A percentile compares a stretch with the other conserved stretches of the same genome.
Conservation (phyloP, 2,888 invertebrate species). For the Melikaiella ostensackeni region DNA sequence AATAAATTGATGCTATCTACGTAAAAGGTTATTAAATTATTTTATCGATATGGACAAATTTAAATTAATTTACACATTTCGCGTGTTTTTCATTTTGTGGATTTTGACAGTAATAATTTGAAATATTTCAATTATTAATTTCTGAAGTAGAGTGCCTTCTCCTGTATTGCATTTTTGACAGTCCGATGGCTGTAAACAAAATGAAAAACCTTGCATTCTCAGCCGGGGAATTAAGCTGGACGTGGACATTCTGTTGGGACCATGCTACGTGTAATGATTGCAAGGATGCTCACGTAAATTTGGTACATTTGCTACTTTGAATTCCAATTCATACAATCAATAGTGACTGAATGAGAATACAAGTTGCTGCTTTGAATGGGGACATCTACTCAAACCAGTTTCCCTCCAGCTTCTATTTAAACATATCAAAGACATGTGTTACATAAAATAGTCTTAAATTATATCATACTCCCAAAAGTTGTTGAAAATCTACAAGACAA, state of each 20-base stretch:
- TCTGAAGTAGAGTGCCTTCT: too few species aligned
- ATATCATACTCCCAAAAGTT: neutral
- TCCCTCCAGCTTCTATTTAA: conserved; percentile 4
- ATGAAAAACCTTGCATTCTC: neutral
- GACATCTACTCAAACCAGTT: conserved; percentile 27
- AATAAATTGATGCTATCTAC: neutral
- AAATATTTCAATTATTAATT: too few species aligned
- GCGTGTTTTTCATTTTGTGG: neutral
- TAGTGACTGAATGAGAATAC: conserved; percentile 35
- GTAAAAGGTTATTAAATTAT: neutral
- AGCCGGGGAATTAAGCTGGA: neutral
- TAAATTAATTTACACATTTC: neutral
- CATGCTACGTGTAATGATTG: conserved; percentile 30
- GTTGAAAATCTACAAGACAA: neutral
- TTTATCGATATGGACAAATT: neutral
- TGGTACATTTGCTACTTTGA: conserved; percentile 30
- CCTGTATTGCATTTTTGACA: neutral
- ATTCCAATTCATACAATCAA: conserved; percentile 31
- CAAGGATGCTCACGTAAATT: conserved; percentile 37
- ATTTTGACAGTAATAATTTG: too few species aligned
- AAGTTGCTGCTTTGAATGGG: conserved; percentile 27
- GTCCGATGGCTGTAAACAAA: too few species aligned
- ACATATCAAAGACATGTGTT: conserved; percentile 14
- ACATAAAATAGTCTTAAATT: neutral
- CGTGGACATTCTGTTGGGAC: neutral